phyloP scores from a whole-genome alignment of 2,113 vertebrate genomes.

The Arothron firmamentum region DNA sequence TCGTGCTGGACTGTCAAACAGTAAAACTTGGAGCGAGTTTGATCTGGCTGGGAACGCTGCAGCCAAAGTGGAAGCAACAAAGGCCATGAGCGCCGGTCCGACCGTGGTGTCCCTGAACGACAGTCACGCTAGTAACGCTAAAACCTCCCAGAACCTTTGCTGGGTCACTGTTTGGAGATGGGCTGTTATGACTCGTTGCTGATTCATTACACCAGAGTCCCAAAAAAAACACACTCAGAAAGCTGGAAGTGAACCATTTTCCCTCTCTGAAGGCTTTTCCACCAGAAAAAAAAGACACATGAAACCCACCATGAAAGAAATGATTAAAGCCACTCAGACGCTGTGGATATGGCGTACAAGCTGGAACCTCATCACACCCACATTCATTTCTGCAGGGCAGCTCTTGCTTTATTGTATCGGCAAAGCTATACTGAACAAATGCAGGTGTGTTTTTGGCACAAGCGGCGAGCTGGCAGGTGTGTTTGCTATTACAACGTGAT shows the following conservation, averaged over 20 bases:
- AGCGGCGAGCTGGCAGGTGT: constrained; percentile 51
- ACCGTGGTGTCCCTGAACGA: constrained; percentile 27
- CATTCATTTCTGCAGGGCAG: constrained; percentile 22
- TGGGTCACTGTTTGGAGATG: constrained; percentile 7
- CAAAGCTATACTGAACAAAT: constrained; percentile 52
- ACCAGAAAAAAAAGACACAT: not conserved
- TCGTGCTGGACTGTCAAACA: not conserved
- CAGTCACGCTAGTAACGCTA: constrained; percentile 27
- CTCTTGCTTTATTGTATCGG: constrained; percentile 37
- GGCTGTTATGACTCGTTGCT: constrained; percentile 19
- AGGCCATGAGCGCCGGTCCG: constrained; percentile 21
- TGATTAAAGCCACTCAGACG: not conserved
- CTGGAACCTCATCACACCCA: constrained; percentile 12
- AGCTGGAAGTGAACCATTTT: constrained; percentile 7
- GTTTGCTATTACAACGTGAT: constrained; percentile 55
- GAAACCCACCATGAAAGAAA: constrained; percentile 14
- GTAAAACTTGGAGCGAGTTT: constrained; percentile 5
- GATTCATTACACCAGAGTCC: constrained; percentile 19
- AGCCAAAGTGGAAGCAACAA: constrained; percentile 19
- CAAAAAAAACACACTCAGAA: constrained; percentile 4
- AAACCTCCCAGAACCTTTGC: constrained; percentile 16
- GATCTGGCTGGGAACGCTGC: constrained; percentile 13
- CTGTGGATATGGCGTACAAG: constrained; percentile 27
- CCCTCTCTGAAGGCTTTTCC: not conserved
- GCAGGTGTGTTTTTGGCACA: constrained; percentile 66